A percentile compares a stretch with the other conserved stretches of the same genome.
Conservation (phyloP, 2,113 vertebrate species). For the Tragelaphus strepsiceros region DNA sequence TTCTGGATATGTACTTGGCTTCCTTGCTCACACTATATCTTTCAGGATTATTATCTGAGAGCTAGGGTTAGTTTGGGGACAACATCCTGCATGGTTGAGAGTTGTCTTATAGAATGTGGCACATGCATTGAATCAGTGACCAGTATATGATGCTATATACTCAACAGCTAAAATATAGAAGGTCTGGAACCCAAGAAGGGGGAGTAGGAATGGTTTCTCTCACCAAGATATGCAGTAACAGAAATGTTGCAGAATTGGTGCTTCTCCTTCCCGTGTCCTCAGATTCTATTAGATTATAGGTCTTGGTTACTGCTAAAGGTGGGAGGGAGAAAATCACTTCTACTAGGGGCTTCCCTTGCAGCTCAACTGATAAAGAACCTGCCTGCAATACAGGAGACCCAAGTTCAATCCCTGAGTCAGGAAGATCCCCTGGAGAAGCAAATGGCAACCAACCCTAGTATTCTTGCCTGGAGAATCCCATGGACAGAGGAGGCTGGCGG, state of each 20-base stretch:
- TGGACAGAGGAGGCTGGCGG: background rate
- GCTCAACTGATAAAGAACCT: background rate
- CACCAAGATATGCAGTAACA: background rate
- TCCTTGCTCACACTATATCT: background rate
- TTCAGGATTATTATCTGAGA: background rate
- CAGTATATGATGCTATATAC: background rate
- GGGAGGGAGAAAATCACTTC: background rate
- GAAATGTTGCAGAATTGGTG: background rate
- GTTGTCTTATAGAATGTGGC: background rate
- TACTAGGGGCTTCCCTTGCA: background rate
- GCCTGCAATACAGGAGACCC: background rate
- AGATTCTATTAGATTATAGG: background rate
- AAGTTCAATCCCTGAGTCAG: background rate
- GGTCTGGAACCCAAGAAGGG: background rate
- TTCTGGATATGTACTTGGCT: background rate
- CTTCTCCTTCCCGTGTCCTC: background rate
- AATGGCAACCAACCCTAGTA: background rate
- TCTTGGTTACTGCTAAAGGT: background rate
- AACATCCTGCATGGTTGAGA: background rate
- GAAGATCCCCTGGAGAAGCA: background rate
- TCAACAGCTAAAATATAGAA: background rate
- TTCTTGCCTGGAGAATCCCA: background rate
- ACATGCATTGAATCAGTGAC: background rate
- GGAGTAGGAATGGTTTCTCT: background rate
- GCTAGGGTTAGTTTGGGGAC: background rate